Conservation (phyloP, 2,113 vertebrate species). For the Actenoides lindsayi region DNA sequence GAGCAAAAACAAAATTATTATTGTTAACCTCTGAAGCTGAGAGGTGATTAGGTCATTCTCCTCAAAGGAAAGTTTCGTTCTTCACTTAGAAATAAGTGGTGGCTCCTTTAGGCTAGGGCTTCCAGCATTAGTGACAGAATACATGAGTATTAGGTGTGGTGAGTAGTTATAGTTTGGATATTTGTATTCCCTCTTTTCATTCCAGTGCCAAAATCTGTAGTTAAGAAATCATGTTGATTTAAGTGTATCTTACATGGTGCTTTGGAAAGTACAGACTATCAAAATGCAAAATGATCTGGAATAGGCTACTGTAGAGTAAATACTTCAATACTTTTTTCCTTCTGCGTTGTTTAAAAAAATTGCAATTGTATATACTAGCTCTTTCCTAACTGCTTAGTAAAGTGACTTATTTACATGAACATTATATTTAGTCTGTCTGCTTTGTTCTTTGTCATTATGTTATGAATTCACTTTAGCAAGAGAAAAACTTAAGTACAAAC, state of each 20-base stretch:
- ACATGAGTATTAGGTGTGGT: background rate
- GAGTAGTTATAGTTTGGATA: background rate
- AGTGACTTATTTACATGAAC: constrained; percentile 48
- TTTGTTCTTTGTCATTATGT: constrained; percentile 57
- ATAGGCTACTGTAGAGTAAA: background rate
- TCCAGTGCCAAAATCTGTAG: background rate
- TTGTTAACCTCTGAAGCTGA: background rate
- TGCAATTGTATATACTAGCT: background rate
- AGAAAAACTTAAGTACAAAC: constrained; percentile 70
- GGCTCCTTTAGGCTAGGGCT: background rate
- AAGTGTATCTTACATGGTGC: background rate
- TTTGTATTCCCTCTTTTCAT: background rate
- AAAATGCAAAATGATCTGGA: background rate
- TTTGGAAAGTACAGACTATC: background rate
- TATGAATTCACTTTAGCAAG: constrained; percentile 69
- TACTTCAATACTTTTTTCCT: background rate
- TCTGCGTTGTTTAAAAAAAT: background rate
- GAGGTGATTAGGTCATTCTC: background rate
- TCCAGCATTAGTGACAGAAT: background rate
- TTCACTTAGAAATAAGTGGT: background rate
- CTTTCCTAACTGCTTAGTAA: constrained; percentile 20
- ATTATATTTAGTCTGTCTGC: constrained; percentile 48
- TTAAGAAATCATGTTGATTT: background rate
- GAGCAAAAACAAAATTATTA: background rate
- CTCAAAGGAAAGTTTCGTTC: background rate